These are phyloP conservation scores for Smittia aterrima DNA, from an alignment of 2,888 invertebrate species.

Conservation along the genomic window DNA sequence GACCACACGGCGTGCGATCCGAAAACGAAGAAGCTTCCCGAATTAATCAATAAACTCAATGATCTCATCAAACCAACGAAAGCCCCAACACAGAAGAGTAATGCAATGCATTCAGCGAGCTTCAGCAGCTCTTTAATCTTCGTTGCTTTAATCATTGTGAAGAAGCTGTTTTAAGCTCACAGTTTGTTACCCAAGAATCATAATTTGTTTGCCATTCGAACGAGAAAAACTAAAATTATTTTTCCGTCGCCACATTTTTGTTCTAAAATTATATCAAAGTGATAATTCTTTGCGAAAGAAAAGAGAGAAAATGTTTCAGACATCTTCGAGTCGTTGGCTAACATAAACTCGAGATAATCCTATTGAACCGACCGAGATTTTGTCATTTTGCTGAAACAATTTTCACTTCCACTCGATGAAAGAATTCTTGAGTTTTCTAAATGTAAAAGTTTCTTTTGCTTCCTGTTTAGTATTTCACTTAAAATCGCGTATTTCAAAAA, in stretches of 20 bases:
- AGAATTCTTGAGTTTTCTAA: too few relatives aligned
- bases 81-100: neutral
- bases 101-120: neutral
- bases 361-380: neutral
- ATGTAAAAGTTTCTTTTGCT: too few relatives aligned
- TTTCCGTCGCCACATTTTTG: neutral
- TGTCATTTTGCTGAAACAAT: too few relatives aligned
- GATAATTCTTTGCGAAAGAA: neutral
- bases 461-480: too few relatives aligned
- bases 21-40: slow-evolving; percentile 58
- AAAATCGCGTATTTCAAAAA: too few relatives aligned
- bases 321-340: neutral
- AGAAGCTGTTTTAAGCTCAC: neutral
- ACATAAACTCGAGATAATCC: neutral
- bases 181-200: neutral
- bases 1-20: slow-evolving; percentile 69
- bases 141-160: neutral
- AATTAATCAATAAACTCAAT: slow-evolving; percentile 58
- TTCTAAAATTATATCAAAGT: slow-evolving; percentile 10
- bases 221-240: neutral
- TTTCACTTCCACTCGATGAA: too few relatives aligned
- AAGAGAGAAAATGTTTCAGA: neutral
- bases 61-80: slow-evolving; percentile 55
- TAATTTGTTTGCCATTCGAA: slow-evolving; percentile 2
- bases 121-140: neutral